phyloP scores from a whole-genome alignment of 2,113 vertebrate species.

The Centrocercus urophasianus region DNA sequence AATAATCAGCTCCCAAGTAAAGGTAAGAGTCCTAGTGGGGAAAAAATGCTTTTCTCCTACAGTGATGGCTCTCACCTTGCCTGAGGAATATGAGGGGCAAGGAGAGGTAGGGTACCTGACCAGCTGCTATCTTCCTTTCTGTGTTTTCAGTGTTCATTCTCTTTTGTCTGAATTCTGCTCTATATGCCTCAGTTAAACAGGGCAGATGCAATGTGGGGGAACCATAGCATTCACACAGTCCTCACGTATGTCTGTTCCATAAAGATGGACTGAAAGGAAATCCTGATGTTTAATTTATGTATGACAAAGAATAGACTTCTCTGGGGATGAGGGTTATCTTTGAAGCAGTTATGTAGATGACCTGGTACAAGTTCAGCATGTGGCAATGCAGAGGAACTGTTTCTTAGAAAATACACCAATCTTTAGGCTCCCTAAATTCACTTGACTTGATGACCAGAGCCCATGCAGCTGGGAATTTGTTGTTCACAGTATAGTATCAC shows the following conservation, averaged over 20 bases:
- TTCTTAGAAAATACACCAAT: background rate
- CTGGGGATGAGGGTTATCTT: background rate
- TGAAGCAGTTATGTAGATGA: background rate
- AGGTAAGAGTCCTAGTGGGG: background rate
- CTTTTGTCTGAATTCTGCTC: background rate
- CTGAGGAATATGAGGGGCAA: background rate
- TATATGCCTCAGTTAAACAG: background rate
- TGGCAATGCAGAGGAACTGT: background rate
- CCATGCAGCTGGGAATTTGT: background rate
- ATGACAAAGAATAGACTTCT: background rate
- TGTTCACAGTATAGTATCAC: accelerated
- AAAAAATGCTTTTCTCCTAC: background rate
- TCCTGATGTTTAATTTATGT: background rate
- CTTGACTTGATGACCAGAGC: background rate
- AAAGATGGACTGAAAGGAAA: background rate
- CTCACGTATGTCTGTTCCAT: accelerated
- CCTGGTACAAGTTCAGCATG: background rate
- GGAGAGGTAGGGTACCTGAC: background rate
- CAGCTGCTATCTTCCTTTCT: background rate
- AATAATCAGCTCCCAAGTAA: background rate
- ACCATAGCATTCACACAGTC: background rate
- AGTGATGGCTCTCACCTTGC: background rate
- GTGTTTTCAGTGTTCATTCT: background rate
- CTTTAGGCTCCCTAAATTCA: background rate
- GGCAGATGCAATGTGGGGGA: background rate